Evolutionary conservation across 2,113 vertebrate species (phyloP).

Genomic region (Bothrops jararaca): DNA sequence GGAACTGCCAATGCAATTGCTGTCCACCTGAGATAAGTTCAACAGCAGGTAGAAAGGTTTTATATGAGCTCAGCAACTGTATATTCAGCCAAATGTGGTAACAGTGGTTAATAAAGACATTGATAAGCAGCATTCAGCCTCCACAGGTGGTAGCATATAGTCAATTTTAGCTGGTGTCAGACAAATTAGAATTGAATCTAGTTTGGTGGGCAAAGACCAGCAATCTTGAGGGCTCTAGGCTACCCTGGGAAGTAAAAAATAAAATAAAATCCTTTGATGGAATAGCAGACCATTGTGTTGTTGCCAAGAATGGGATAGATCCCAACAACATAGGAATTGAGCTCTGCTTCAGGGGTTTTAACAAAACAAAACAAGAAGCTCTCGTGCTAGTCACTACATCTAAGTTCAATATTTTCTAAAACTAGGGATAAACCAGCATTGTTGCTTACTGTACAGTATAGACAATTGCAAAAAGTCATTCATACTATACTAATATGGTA

Average conservation of each 20-base stretch:
- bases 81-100: neutral
- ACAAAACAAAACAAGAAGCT: neutral
- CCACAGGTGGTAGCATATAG: neutral
- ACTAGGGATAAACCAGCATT: neutral
- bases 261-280: neutral
- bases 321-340: neutral
- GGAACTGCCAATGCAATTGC: neutral
- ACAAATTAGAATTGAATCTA: neutral
- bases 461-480: neutral
- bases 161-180: neutral
- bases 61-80: neutral
- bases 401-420: neutral
- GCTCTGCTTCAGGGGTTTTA: neutral
- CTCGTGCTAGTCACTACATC: neutral
- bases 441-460: neutral
- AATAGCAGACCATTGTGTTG: neutral
- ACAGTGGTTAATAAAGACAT: neutral
- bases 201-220: neutral
- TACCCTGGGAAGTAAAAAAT: neutral
- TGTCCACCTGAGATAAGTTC: neutral
- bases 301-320: neutral
- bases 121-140: neutral
- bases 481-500: neutral
- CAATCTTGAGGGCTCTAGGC: neutral
- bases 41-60: neutral